phyloP scores from a whole-genome alignment of 2,113 vertebrate species.

The Passer montanus region DNA sequence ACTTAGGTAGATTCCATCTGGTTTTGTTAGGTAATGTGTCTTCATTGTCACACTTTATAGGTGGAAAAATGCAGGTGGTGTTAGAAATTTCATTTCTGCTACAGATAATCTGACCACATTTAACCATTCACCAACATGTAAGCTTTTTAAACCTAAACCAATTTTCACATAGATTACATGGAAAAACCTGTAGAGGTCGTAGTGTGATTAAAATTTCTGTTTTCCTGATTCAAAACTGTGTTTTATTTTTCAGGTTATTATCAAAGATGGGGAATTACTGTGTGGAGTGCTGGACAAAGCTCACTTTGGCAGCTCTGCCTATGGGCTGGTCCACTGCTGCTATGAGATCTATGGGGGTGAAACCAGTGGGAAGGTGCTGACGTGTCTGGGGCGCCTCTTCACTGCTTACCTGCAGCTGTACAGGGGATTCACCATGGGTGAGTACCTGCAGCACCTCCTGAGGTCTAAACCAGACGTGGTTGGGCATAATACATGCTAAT shows the following conservation, averaged over 20 bases:
- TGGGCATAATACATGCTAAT: not conserved
- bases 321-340: conserved; percentile 95
- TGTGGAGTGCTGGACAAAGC: conserved; percentile 96
- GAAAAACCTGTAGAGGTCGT: not conserved
- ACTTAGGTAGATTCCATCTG: not conserved
- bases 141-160: not conserved
- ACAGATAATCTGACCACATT: not conserved
- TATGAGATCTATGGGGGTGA: conserved; percentile 93
- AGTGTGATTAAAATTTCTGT: not conserved
- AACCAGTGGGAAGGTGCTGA: conserved; percentile 90
- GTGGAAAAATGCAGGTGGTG: not conserved
- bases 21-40: not conserved
- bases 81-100: not conserved
- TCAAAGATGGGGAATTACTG: conserved; percentile 88
- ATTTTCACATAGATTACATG: not conserved
- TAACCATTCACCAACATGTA: not conserved
- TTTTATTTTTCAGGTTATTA: conserved; percentile 82
- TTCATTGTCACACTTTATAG: not conserved
- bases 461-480: accelerated
- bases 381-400: conserved; percentile 93
- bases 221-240: not conserved
- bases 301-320: conserved; percentile 95
- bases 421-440: conserved; percentile 94
- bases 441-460: conserved; percentile 11
- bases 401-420: conserved; percentile 96